Evolutionary conservation across 1,140 invertebrate species (phyloP).

Genomic region (Ylistrum balloti): DNA sequence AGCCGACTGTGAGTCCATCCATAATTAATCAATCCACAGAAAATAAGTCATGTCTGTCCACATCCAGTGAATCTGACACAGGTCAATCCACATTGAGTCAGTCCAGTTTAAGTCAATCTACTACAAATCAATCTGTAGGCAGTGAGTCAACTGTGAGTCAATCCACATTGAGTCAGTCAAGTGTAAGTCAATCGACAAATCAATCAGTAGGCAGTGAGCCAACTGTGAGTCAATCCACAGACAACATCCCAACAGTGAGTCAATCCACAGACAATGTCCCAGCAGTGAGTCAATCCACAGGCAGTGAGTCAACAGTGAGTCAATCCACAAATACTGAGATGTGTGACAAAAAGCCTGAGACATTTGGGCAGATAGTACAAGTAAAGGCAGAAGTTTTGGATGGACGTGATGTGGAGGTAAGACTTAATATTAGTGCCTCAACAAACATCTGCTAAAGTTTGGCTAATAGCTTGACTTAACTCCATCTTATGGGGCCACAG

Average conservation of each 20-base stretch:
- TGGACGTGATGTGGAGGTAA: constrained; percentile 39
- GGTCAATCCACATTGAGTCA: background rate
- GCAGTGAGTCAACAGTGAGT: background rate
- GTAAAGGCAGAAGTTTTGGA: background rate
- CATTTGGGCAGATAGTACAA: background rate
- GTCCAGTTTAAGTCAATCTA: background rate
- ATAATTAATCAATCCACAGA: background rate
- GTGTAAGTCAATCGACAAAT: background rate
- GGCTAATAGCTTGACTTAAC: too few species aligned
- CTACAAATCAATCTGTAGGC: background rate
- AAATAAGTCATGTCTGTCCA: background rate
- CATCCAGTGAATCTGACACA: background rate
- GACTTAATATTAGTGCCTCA: too few species aligned
- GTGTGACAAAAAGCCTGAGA: background rate
- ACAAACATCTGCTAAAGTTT: too few species aligned
- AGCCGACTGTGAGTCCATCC: background rate
- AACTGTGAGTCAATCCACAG: background rate
- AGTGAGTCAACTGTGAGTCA: background rate
- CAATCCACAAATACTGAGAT: background rate
- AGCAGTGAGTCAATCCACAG: background rate
- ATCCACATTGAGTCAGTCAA: background rate
- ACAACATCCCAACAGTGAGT: background rate
- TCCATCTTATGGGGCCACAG: too few species aligned
- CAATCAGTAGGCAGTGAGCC: background rate
- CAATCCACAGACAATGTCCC: background rate